Base-by-base conservation (phyloP, 2,113 vertebrate genomes). In the Caloenas nicobarica region DNA sequence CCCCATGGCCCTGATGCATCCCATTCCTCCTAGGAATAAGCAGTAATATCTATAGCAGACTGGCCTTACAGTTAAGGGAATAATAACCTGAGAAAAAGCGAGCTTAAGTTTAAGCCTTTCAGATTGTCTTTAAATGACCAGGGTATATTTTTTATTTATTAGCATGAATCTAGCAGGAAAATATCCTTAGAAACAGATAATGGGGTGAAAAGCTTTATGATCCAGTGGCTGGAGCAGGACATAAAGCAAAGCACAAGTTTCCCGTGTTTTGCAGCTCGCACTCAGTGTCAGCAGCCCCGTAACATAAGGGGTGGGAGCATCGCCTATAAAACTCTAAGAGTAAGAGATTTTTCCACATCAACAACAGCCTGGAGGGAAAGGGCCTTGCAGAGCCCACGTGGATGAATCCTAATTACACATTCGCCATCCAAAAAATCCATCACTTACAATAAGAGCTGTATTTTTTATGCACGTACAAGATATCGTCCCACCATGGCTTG, bases 271-370 rank as follows among this genome's bases (percentile, higher is more conserved):
- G n/a, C 26, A 68, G 36, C 21, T 81, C 33, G 11, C 9, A 44
- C 36, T 40, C 60, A 19, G 16, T 9, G 17, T 25, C 50, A 40
- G 62, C 56, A 61, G 44, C 33, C 26, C 26, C 8, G 21, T 14
- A 29, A 22, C 1, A 10, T 8, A 18, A 53, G 42, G 5, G 11
- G 5, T 17, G 22, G 57, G 38, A 69, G 8, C 7, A 2, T 8
- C 31, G 28, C 28, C 33, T 51, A 24, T 88, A 88, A 7, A 38
- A 34, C 23, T 28, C 48, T n/a, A 14, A 36, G 16, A 70, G 64
- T 13, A 42, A 42, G 31, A 5, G 1, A 2, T 56, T 57, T 17
- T 73, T n/a, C 31, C 42, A 2, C 8, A 1, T 0, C 42, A 38
- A 5, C 46, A 48, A 4, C 50, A 50, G 7, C 21, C 11, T 40